Conservation (phyloP, 1,140 invertebrate genomes). For the Drosophila orosa region DNA sequence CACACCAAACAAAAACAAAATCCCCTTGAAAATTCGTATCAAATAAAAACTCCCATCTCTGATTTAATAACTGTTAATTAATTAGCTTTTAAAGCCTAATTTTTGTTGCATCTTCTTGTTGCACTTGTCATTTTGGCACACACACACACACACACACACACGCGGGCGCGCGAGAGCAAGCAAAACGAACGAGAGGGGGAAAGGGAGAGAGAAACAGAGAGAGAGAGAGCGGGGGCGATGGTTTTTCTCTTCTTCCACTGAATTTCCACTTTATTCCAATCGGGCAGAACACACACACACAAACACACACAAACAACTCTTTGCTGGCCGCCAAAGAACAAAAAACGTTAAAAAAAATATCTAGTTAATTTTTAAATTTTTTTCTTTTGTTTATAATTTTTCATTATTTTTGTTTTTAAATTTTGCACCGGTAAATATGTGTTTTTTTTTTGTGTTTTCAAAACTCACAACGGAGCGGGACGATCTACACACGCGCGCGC, state of each 20-base stretch:
- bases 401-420: neutral
- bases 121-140: slow-evolving; percentile 36
- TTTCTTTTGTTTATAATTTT: neutral
- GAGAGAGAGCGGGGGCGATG: slow-evolving; percentile 13
- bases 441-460: slow-evolving; percentile 12
- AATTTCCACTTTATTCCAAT: slow-evolving; percentile 31
- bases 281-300: slow-evolving; percentile 12
- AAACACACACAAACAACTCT: slow-evolving; percentile 12
- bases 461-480: slow-evolving; percentile 28
- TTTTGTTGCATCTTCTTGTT: slow-evolving; percentile 20
- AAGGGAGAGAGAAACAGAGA: neutral
- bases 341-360: slow-evolving; percentile 32
- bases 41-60: neutral
- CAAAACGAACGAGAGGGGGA: neutral
- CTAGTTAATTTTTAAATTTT: neutral
- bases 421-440: neutral
- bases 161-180: slow-evolving; percentile 3
- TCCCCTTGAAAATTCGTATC: too few species aligned
- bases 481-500: too few species aligned
- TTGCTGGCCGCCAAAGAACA: slow-evolving; percentile 16
- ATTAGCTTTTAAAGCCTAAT: neutral
- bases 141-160: slow-evolving; percentile 13
- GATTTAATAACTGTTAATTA: neutral
- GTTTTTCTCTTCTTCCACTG: neutral
- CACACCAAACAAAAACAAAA: slow-evolving; percentile 31